A percentile compares a stretch with the other conserved stretches of the same genome.
Evolutionary conservation across 2,113 vertebrate species (phyloP).

Genomic region (Ranitomeya variabilis): DNA sequence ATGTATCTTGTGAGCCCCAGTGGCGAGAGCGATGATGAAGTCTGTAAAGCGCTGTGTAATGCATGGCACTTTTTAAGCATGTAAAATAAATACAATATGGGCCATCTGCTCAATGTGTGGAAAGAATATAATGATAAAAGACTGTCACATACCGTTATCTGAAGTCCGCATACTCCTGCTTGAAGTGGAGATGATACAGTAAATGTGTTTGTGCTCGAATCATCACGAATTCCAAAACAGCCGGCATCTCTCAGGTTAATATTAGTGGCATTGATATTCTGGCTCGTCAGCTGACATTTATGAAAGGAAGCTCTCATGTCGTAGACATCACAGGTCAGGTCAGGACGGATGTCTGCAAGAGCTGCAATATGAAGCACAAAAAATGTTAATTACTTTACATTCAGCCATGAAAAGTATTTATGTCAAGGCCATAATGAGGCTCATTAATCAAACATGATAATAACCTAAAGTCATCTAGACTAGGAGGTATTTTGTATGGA

Average conservation of each 20-base stretch:
- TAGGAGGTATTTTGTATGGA: too few relatives aligned
- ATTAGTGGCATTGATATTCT: slow-evolving; percentile 57
- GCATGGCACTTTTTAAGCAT: too few relatives aligned
- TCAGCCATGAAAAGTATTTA: neutral
- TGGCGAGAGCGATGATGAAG: too few relatives aligned
- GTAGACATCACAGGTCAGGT: slow-evolving; percentile 56
- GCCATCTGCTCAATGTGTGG: too few relatives aligned
- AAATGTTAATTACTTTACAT: neutral
- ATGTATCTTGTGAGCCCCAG: too few relatives aligned
- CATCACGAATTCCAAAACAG: slow-evolving; percentile 57
- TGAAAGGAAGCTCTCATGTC: slow-evolving; percentile 61
- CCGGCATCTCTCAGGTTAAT: slow-evolving; percentile 60
- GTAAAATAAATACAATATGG: too few relatives aligned
- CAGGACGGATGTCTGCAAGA: slow-evolving; percentile 48
- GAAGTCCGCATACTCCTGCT: slow-evolving; percentile 52
- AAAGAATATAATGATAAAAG: too few relatives aligned
- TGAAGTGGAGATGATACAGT: slow-evolving; percentile 56
- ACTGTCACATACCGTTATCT: slow-evolving; percentile 42
- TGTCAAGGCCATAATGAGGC: neutral
- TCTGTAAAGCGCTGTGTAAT: too few relatives aligned
- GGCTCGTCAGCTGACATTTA: slow-evolving; percentile 59
- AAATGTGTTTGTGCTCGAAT: slow-evolving; percentile 47
- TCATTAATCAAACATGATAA: too few relatives aligned
- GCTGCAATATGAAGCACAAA: slow-evolving; percentile 37
- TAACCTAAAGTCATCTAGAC: neutral